A percentile compares a stretch with the other conserved stretches of the same genome.
Evolutionary conservation across 2,797 vertebrate species (phyloP).

Genomic region (Perodicticus potto): DNA sequence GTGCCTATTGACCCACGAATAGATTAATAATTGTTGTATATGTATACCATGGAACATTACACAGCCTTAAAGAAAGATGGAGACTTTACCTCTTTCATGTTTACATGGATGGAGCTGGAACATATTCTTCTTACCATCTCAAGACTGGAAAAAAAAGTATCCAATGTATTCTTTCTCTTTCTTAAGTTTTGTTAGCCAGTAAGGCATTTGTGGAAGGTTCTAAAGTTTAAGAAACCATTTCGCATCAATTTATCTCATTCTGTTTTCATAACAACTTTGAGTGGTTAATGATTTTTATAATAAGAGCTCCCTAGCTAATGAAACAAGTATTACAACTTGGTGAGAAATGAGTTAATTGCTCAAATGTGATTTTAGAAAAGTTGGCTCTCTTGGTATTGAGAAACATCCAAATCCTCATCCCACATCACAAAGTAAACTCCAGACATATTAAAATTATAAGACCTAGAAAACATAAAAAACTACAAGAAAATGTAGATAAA

Average conservation of each 20-base stretch:
- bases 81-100: too few relatives aligned
- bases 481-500: not conserved
- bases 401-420: conserved; percentile 26
- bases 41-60: too few relatives aligned
- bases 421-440: conserved; percentile 25
- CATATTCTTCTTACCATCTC: too few relatives aligned
- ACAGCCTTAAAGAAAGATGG: too few relatives aligned
- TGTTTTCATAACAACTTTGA: not conserved
- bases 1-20: too few relatives aligned
- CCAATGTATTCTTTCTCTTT: not conserved
- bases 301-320: not conserved
- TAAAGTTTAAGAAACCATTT: not conserved
- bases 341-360: not conserved
- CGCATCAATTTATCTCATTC: not conserved
- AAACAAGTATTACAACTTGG: not conserved
- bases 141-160: too few relatives aligned
- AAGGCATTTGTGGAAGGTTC: not conserved
- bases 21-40: too few relatives aligned
- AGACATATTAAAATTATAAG: not conserved
- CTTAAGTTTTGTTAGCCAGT: not conserved
- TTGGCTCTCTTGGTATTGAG: not conserved
- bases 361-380: conserved; percentile 14
- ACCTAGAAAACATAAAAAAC: not conserved
- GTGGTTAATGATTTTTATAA: not conserved
- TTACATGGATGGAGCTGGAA: too few relatives aligned